Percentiles rank a stretch among this genome's conserved stretches.
These are phyloP conservation scores for Trochalopteron elliotii DNA, from an alignment of 2,113 vertebrate species.

Conservation along the genomic window DNA sequence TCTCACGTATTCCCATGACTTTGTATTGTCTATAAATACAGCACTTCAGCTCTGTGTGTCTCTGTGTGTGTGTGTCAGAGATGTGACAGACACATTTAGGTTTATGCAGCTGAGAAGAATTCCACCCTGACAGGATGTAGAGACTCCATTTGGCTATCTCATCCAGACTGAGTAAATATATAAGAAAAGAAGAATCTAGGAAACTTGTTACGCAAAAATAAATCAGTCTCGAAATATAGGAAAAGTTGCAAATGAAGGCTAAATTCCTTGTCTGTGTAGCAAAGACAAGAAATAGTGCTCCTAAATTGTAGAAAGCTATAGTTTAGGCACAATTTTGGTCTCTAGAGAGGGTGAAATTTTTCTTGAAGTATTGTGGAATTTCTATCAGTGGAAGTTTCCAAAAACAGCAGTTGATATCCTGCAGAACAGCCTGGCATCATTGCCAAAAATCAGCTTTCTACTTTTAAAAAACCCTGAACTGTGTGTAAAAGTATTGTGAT, in stretches of 20 bases:
- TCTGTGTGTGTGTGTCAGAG: not conserved
- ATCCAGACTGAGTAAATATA: not conserved
- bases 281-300: not conserved
- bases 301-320: not conserved
- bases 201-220: not conserved
- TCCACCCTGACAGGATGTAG: not conserved
- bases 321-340: not conserved
- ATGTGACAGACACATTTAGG: not conserved
- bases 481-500: not conserved
- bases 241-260: not conserved
- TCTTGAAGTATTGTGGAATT: not conserved
- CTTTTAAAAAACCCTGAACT: not conserved
- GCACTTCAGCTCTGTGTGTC: not conserved
- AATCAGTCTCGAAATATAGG: not conserved
- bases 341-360: not conserved
- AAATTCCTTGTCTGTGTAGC: not conserved
- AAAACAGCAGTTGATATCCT: not conserved
- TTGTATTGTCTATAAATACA: not conserved
- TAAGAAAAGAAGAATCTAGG: not conserved
- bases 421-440: not conserved
- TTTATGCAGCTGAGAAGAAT: not conserved
- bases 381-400: not conserved
- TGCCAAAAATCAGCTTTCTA: not conserved
- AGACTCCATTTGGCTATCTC: not conserved
- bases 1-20: not conserved